These are phyloP conservation scores for Accipiter cooperii DNA, from an alignment of 2,113 vertebrate genomes.

Conservation along the genomic window DNA sequence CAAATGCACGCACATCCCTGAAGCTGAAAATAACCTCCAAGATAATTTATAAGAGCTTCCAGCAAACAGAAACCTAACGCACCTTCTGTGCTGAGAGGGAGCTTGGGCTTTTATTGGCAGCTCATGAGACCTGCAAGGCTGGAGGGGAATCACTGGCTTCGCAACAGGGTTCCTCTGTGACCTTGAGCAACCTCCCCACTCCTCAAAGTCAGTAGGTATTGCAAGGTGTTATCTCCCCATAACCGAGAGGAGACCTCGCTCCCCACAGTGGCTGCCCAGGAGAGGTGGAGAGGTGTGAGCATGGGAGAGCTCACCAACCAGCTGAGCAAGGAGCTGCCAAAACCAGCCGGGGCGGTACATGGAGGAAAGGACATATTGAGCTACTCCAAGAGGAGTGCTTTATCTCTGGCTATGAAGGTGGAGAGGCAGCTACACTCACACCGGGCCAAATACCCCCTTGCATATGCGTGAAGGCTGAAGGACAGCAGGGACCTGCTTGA, in stretches of 20 bases:
- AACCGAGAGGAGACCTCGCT: neutral
- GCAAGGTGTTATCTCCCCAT: neutral
- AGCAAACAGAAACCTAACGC: neutral
- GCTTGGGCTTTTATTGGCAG: neutral
- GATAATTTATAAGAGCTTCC: neutral
- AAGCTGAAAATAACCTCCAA: neutral
- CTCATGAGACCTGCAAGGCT: rapidly evolving
- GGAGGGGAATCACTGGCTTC: neutral
- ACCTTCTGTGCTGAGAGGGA: neutral
- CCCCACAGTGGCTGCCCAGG: rapidly evolving
- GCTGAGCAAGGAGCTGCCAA: neutral
- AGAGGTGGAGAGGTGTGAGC: neutral
- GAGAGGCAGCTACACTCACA: neutral
- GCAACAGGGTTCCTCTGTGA: rapidly evolving
- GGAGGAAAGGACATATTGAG: neutral
- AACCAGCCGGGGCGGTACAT: neutral
- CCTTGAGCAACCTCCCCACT: neutral
- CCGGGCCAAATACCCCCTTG: neutral
- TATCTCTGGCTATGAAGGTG: too few relatives aligned
- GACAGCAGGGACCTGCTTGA: neutral
- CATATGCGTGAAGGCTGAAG: neutral
- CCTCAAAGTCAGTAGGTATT: neutral
- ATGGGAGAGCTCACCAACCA: neutral
- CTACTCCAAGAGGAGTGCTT: neutral
- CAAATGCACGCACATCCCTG: rapidly evolving